Base-by-base conservation (phyloP, 2,113 vertebrate genomes). In the Salvelinus alpinus region DNA sequence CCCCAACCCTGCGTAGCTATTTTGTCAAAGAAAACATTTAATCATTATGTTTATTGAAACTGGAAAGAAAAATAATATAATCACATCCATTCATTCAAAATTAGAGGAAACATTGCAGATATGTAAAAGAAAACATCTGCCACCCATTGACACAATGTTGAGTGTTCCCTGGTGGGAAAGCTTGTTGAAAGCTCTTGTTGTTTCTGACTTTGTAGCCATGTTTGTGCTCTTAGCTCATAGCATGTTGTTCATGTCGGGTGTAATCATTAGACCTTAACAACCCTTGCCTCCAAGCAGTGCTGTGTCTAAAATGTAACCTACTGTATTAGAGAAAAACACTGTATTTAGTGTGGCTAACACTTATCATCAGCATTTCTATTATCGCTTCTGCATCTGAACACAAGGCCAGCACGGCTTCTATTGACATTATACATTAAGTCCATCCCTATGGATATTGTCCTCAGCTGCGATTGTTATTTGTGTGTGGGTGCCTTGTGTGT, bases 401-500 rank as follows among this genome's bases (percentile, higher is more conserved):
- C 59, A 24, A 62, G n/a, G 59, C 2, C 18, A 8, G 29, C 31
- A 38, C 72, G 47, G 60, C 29, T 29, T 18, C 51, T 20, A 31
- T 73, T 64, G 34, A 24, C 31, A n/a, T 73, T 29, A 38, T n/a
- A 31, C 70, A 72, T 72, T 18, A 72, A 29, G 9, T 69, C 31
- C 57, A 31, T 25, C 67, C 31, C 57, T 47, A 20, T 25, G 57
- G 60, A 44, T 70, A 60, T 62, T 70, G 31, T 38, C 12, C 48
- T 75, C 73, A 29, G 29, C 27, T 57, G 44, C 57, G 65, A 68
- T 51, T 6, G 24, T 57, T 48, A 16, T 59, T 2, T 13, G 70
- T 72, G n/a, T 72, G 7, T 34, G 38, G 2, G 25, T 4, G 68
- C 77, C 22, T 74, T 82, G n/a, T 27, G 47, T 73, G 9, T 59